These are phyloP conservation scores for Auanema sp. DNA, from an alignment of 2,888 invertebrate species.

Conservation along the genomic window DNA sequence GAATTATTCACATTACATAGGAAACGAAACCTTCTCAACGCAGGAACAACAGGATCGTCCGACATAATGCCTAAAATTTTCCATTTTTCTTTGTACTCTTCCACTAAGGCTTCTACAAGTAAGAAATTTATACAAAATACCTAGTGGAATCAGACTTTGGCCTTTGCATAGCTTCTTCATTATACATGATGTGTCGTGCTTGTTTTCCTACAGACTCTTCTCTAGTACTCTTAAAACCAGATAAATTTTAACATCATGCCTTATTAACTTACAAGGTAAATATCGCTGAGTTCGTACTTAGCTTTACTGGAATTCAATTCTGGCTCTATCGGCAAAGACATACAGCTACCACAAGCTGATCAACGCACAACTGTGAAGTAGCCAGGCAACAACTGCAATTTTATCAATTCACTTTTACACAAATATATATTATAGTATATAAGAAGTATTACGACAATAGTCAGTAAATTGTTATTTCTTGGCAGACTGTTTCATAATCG, in stretches of 20 bases:
- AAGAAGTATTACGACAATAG: no score
- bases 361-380: no score
- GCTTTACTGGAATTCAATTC: not conserved
- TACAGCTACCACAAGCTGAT: not conserved
- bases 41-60: slow-evolving; percentile 16
- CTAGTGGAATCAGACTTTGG: not conserved
- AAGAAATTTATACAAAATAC: not conserved
- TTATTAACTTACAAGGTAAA: not conserved
- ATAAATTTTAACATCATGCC: not conserved
- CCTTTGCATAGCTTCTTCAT: not conserved
- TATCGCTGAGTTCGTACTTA: slow-evolving; percentile 1
- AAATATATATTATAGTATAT: no score
- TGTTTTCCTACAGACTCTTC: not conserved
- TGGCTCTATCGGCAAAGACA: slow-evolving; percentile 4
- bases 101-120: not conserved
- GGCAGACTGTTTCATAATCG: no score
- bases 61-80: slow-evolving; percentile 16
- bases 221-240: not conserved
- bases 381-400: no score
- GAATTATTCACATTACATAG: not conserved
- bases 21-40: slow-evolving; percentile 11
- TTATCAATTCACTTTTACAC: no score
- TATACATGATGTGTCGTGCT: no score
- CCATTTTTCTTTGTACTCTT: slow-evolving; percentile 4
- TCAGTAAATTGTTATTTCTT: no score